A percentile compares a stretch with the other conserved stretches of the same genome.
Evolutionary conservation across 2,797 vertebrate genomes (phyloP).

Genomic region (Bucorvus abyssinicus): DNA sequence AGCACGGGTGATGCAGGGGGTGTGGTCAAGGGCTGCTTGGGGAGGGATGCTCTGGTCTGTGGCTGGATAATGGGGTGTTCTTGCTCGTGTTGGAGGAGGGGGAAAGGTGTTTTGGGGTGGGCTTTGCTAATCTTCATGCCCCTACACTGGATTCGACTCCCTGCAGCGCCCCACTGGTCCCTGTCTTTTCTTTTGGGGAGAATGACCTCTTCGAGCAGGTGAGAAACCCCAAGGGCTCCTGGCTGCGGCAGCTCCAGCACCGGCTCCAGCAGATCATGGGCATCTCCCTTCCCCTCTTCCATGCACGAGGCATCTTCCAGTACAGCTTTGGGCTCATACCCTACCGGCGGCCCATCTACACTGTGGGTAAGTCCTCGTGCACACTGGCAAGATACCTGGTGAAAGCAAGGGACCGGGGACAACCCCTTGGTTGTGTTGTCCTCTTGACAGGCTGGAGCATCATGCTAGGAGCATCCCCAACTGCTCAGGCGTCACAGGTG

Average conservation of each 20-base stretch:
- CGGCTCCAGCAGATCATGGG: conserved; percentile 86
- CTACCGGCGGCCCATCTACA: conserved; percentile 86
- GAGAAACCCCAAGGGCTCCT: conserved; percentile 82
- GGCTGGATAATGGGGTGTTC: not conserved
- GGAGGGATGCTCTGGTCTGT: rapidly evolving
- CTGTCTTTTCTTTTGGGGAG: conserved; percentile 94
- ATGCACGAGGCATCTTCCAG: conserved; percentile 91
- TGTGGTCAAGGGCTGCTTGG: not conserved
- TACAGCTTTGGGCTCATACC: conserved; percentile 92
- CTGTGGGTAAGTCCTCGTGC: conserved; percentile 81
- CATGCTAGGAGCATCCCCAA: not conserved
- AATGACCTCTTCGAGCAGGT: conserved; percentile 91
- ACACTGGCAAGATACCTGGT: rapidly evolving
- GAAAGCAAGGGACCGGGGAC: not conserved
- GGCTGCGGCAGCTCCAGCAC: conserved; percentile 83
- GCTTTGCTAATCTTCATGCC: not conserved
- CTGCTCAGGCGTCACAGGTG: not conserved
- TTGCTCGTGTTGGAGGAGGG: not conserved
- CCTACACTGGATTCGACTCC: not conserved
- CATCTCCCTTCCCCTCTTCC: conserved; percentile 89
- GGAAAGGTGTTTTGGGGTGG: not conserved
- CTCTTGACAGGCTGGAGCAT: not conserved
- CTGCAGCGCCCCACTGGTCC: conserved; percentile 84
- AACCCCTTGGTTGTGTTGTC: not conserved
- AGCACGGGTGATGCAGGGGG: conserved; percentile 81